Base-by-base conservation (phyloP, 2,797 vertebrate genomes). In the Rhynchotus rufescens region DNA sequence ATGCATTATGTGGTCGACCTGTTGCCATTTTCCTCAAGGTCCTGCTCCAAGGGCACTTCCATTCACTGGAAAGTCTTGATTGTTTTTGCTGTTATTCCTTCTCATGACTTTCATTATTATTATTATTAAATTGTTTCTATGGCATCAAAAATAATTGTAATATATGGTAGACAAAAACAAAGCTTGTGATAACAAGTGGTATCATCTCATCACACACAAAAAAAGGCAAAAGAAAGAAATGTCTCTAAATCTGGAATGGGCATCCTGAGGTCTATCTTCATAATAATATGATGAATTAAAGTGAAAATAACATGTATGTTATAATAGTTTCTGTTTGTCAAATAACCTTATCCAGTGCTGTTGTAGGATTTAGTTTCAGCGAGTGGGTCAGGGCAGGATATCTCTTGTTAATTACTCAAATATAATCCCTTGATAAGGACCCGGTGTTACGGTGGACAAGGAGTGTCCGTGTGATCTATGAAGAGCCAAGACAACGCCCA, bases 401-500 rank as follows among this genome's bases (percentile, higher is more conserved):
- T 67, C 45, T 62, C 71, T 38, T 56, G 71, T 42, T 47, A 62
- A 19, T 3, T 68, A 34, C 3, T 81, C 82, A 71, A 51, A 85
- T 69, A 56, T 67, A 91, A 42, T n/a, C 34, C 26, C 64, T 72
- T 74, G 79, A 59, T 90, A 90, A 96, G 52, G 75, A 30, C 62
- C 32, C 59, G 60, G 68, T 11, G 10, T 86, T 78, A 49, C 56
- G 49, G 61, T 68, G 66, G 40, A 54, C 20, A 72, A 25, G 5
- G 34, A 65, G 57, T 32, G 34, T 59, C 65, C 32, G 42, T 2
- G 12, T 65, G 79, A 76, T 78, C 45, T 73, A 32, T 66, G 44
- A 15, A 51, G 65, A 62, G 47, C 83, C 57, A 13, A 1, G 45
- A 6, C 32, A 15, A 1, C 49, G 45, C 61, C 77, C 74, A 3